phyloP scores from a whole-genome alignment of 2,888 invertebrate species.

The Pilophorus perplexus region DNA sequence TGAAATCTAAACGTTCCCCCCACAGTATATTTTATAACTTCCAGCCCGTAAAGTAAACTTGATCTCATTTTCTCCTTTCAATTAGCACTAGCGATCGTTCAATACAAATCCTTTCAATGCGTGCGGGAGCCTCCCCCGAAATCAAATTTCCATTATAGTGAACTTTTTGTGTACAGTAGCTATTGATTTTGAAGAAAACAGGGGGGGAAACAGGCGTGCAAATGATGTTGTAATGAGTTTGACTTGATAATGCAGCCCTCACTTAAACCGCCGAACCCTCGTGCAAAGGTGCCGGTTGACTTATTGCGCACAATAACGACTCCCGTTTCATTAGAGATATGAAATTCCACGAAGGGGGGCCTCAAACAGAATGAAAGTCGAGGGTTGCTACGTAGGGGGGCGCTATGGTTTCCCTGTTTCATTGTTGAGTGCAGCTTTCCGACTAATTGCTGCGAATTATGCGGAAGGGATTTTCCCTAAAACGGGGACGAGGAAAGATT shows the following conservation, averaged over 20 bases:
- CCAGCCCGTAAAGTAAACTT: no score
- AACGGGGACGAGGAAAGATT: neutral
- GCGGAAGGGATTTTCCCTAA: neutral
- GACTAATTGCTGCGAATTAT: slow-evolving; percentile 33
- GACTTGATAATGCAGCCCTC: slow-evolving; percentile 33
- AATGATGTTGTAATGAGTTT: slow-evolving; percentile 38
- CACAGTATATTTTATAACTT: no score
- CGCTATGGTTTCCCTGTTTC: neutral
- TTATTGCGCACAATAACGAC: slow-evolving; percentile 32
- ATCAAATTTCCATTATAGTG: no score
- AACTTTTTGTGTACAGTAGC: slow-evolving; percentile 4
- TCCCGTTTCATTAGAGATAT: slow-evolving; percentile 36
- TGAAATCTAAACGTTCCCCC: no score
- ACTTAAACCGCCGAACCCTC: slow-evolving; percentile 8
- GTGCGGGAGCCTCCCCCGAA: no score
- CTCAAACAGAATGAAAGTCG: neutral
- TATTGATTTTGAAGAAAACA: slow-evolving; percentile 27
- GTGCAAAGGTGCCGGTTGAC: slow-evolving; percentile 18
- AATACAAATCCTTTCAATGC: no score
- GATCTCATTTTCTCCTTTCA: no score
- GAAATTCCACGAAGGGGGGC: slow-evolving; percentile 15
- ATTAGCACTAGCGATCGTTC: no score
- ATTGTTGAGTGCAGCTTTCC: slow-evolving; percentile 28
- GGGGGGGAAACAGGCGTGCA: slow-evolving; percentile 7
- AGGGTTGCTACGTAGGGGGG: neutral